Evolutionary conservation across 2,888 invertebrate species (phyloP), one percentile per base, ranked within the genome.

Genomic region (Pecten maximus): DNA sequence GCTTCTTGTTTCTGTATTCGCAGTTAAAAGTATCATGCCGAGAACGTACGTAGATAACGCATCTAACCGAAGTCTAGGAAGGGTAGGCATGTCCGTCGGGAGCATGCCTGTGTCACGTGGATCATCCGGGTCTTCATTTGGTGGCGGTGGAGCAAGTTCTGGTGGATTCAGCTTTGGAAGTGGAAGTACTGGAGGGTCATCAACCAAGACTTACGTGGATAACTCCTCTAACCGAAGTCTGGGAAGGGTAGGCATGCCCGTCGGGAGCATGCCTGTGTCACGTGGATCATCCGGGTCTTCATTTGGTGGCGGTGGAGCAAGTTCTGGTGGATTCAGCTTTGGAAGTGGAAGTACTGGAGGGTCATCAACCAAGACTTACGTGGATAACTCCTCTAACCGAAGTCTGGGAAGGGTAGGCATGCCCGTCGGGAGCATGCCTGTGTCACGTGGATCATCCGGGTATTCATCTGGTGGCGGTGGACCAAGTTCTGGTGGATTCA

Each of bases 41-140:
- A 89, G 50, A 54, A n/a, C 40, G 10, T 93, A 93, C 48, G 90
- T 88, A 19, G 90, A 93, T 48, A 93, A 93, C 40, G 16, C 88
- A 19, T 48, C 44, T 16, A 93, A 93, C 89, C 48, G 91, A 15
- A 54, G 86, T 28, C 19, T 91, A 16, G 91, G 89, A 16, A 88
- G 93, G 39, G 93, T 92, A 3, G 93, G 92, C 2, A 92, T 91
- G 90, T 87, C 89, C 2, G 35, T 91, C 39, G 92, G 91, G 4
- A 90, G 90, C 40, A 90, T 92, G 88, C 86, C 88, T n/a, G 90
- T 90, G 10, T 91, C 92, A 12, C 19, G 87, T 28, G 54, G 88
- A 40, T 40, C 50, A 60, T 60, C 60, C 28, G 48, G 89, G 44
- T 40, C 88, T 19, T 35, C 35, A n/a, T 28, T 12, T 40, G 23